These are phyloP conservation scores for Phrynocephalus guinanensis DNA, from an alignment of 2,797 vertebrate genomes.

Conservation along the genomic window DNA sequence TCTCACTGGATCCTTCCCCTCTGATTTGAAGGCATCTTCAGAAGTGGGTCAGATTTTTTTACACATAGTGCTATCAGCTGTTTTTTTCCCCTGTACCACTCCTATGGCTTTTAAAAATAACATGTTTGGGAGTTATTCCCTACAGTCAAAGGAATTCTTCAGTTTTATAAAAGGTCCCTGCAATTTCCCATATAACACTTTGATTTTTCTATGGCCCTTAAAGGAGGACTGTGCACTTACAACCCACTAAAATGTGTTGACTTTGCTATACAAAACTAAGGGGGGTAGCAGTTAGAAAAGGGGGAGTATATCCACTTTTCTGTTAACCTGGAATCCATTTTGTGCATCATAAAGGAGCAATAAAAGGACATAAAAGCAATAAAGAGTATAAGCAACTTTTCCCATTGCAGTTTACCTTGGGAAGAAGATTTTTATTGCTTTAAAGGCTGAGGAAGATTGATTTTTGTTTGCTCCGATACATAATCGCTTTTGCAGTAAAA, in stretches of 20 bases:
- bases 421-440: conserved; percentile 28
- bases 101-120: neutral
- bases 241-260: neutral
- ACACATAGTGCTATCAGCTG: neutral
- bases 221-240: neutral
- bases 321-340: conserved; percentile 28
- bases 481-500: conserved; percentile 36
- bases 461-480: conserved; percentile 28
- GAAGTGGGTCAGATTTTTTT: neutral
- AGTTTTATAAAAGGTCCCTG: neutral
- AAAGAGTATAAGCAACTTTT: conserved; percentile 26
- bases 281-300: conserved; percentile 6
- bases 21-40: neutral
- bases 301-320: neutral
- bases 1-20: neutral
- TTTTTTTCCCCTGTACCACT: neutral
- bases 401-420: conserved; percentile 27
- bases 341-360: conserved; percentile 24
- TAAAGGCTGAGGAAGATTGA: conserved; percentile 26
- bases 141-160: neutral
- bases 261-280: conserved; percentile 10
- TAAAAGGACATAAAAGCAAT: conserved; percentile 35
- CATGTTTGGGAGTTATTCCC: neutral
- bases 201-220: neutral
- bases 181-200: neutral